These are phyloP conservation scores for Rhimphoctona megacephalus DNA, from an alignment of 2,888 invertebrate species.

Conservation along the genomic window DNA sequence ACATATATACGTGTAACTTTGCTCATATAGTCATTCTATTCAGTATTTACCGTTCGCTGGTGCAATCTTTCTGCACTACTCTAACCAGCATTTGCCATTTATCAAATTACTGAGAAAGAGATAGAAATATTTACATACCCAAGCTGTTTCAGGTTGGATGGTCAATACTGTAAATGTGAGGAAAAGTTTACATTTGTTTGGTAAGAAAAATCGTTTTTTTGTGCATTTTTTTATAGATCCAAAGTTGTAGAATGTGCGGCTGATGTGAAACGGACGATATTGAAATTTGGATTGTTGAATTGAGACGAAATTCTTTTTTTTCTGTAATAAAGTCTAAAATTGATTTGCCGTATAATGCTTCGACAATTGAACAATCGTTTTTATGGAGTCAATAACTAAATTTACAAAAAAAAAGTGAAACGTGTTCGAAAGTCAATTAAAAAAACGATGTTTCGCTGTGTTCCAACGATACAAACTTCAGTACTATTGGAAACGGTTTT, in stretches of 20 bases:
- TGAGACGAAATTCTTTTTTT: no score
- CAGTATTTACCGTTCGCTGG: constrained; percentile 34
- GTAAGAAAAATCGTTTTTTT: not conserved
- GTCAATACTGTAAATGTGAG: not conserved
- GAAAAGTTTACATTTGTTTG: not conserved
- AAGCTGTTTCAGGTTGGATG: not conserved
- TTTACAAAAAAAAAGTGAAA: no score
- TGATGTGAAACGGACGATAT: not conserved
- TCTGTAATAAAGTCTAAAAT: no score
- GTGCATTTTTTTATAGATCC: not conserved
- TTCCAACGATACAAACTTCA: no score
- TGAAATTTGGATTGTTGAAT: not conserved
- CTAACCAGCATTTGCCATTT: not conserved
- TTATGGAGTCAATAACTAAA: no score
- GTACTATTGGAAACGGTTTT: no score
- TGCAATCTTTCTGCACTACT: not conserved
- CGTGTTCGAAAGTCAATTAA: no score
- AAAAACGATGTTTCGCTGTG: no score
- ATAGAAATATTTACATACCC: not conserved
- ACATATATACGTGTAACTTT: not conserved
- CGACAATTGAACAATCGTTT: no score
- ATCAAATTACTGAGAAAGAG: not conserved
- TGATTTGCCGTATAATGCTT: no score
- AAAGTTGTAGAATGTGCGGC: not conserved
- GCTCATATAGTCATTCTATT: not conserved